These are phyloP conservation scores for Anthonomus grandis DNA, from an alignment of 1,140 invertebrate species.

Conservation along the genomic window DNA sequence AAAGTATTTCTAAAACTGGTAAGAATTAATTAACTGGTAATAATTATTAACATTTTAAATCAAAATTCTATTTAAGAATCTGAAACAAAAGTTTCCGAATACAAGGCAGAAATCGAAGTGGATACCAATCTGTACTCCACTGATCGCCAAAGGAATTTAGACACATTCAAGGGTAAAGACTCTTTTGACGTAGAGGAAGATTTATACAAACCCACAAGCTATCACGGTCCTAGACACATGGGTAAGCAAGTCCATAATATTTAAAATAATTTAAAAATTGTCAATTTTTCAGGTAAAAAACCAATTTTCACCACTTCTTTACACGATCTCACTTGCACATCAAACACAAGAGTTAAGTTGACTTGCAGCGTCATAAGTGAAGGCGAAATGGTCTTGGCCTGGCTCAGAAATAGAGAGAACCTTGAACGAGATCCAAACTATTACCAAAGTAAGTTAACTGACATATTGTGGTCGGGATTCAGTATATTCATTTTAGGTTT, in stretches of 20 bases:
- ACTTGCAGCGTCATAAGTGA: constrained; percentile 80
- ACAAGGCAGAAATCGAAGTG: constrained; percentile 29
- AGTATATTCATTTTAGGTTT: constrained; percentile 47
- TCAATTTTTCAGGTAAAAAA: constrained; percentile 50
- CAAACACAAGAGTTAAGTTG: constrained; percentile 71
- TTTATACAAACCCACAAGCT: constrained; percentile 31
- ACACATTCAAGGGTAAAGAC: constrained; percentile 7
- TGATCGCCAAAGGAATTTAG: constrained; percentile 17
- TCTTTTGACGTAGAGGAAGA: constrained; percentile 21
- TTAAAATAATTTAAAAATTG: neutral
- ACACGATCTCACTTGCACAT: constrained; percentile 70
- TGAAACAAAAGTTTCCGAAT: neutral
- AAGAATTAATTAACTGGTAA: too few relatives aligned
- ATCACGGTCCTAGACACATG: constrained; percentile 30
- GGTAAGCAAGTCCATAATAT: constrained; percentile 36
- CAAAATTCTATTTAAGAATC: neutral
- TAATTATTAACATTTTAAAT: too few relatives aligned
- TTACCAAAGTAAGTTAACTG: constrained; percentile 11
- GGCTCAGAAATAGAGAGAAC: constrained; percentile 74
- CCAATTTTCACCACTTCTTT: constrained; percentile 80
- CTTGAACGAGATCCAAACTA: constrained; percentile 17
- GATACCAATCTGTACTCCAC: constrained; percentile 29
- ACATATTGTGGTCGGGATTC: neutral
- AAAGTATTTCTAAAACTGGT: neutral
- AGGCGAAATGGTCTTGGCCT: constrained; percentile 75